Evolutionary conservation across 1,140 invertebrate species (phyloP).

Genomic region (Brachionus manjavacas): DNA sequence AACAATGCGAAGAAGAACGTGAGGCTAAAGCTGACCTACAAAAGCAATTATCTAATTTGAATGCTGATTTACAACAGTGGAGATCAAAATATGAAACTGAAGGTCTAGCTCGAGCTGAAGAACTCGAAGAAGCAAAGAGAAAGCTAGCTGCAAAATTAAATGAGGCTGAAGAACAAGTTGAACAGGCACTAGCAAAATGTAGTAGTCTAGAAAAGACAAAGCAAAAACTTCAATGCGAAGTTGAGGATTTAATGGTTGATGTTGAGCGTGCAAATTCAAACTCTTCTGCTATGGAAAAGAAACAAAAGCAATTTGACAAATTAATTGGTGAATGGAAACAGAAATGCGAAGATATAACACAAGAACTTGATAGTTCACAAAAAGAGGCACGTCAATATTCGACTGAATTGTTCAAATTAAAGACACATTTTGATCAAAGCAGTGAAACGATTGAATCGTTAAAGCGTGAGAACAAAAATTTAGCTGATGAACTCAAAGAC

Average conservation of each 20-base stretch:
- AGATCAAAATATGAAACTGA: slow-evolving; percentile 48
- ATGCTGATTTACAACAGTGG: slow-evolving; percentile 70
- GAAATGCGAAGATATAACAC: slow-evolving; percentile 92
- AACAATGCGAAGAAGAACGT: slow-evolving; percentile 90
- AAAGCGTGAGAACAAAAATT: slow-evolving; percentile 97
- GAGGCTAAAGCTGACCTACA: slow-evolving; percentile 65
- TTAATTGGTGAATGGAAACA: slow-evolving; percentile 99
- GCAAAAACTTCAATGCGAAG: slow-evolving; percentile 86
- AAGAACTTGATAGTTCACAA: slow-evolving; percentile 93
- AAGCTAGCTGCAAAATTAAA: slow-evolving; percentile 90
- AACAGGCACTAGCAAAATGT: slow-evolving; percentile 88
- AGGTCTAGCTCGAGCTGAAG: slow-evolving; percentile 81
- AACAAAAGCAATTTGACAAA: slow-evolving; percentile 99
- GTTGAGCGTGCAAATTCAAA: slow-evolving; percentile 73
- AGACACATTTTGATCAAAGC: slow-evolving; percentile 93
- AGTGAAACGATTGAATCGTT: slow-evolving; percentile 92
- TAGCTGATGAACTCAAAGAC: slow-evolving; percentile 72
- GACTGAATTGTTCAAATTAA: slow-evolving; percentile 96
- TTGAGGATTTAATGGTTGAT: slow-evolving; percentile 95
- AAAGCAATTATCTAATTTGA: slow-evolving; percentile 92
- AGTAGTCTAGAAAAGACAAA: slow-evolving; percentile 94
- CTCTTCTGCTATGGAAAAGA: slow-evolving; percentile 95
- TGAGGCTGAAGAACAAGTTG: slow-evolving; percentile 77
- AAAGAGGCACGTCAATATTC: slow-evolving; percentile 98
- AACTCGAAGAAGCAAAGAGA: slow-evolving; percentile 95